Evolutionary conservation across 2,797 vertebrate genomes (phyloP).

Genomic region (Tolypeutes matacus): DNA sequence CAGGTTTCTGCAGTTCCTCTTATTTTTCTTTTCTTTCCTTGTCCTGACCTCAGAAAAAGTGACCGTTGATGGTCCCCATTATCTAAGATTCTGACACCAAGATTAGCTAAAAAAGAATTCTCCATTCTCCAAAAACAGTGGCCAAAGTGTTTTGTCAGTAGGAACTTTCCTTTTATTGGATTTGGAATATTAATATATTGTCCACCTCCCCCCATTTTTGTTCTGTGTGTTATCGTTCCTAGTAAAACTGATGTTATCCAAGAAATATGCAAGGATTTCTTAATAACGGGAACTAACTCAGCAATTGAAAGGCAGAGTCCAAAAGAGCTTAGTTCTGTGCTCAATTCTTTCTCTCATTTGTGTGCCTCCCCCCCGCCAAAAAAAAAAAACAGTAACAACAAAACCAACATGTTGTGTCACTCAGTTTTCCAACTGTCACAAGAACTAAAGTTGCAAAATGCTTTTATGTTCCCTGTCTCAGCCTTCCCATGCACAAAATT

Average conservation of each 20-base stretch:
- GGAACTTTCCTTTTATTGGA: neutral
- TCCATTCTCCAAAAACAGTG: neutral
- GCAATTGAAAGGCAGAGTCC: neutral
- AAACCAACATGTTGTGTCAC: conserved; percentile 32
- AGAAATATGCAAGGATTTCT: conserved; percentile 58
- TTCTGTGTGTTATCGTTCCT: neutral
- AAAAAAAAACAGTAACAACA: neutral
- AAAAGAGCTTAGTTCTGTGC: conserved; percentile 13
- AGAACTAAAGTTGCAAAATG: neutral
- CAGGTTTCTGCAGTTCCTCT: conserved; percentile 60
- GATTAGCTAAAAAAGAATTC: conserved; percentile 52
- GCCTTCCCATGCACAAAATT: neutral
- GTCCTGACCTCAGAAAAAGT: conserved; percentile 35
- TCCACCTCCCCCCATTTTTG: neutral
- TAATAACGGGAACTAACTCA: conserved; percentile 25
- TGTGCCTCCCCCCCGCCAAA: neutral
- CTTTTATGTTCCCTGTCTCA: neutral
- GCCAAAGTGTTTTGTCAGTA: conserved; percentile 9
- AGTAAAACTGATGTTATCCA: neutral
- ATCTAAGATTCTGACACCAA: conserved; percentile 52
- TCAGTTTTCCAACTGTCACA: conserved; percentile 14
- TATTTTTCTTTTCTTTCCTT: neutral
- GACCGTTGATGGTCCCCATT: neutral
- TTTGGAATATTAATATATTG: neutral
- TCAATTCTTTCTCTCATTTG: neutral